Evolutionary conservation across 2,113 vertebrate genomes (phyloP).

Genomic region (Seriola dumerili): DNA sequence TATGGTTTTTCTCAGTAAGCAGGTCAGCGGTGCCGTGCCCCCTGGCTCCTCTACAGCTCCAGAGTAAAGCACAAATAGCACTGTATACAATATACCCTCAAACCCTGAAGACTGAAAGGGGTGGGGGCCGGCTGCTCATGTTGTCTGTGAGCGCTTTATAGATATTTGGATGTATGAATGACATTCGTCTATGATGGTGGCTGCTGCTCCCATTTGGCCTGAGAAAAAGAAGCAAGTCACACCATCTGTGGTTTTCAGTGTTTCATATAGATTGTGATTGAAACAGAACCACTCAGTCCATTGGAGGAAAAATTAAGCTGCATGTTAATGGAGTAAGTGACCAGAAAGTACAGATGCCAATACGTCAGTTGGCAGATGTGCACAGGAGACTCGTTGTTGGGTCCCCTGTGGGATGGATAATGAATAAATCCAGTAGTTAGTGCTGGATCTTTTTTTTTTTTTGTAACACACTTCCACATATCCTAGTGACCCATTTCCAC

Average conservation of each 20-base stretch:
- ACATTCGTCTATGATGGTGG: background rate
- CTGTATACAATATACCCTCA: constrained; percentile 45
- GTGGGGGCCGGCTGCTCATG: constrained; percentile 16
- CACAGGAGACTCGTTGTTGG: constrained; percentile 31
- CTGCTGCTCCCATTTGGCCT: background rate
- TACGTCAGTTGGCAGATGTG: constrained; percentile 40
- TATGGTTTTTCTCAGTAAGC: constrained; percentile 69
- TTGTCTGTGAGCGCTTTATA: constrained; percentile 16
- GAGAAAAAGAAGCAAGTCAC: background rate
- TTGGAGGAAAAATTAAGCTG: constrained; percentile 11
- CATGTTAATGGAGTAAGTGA: constrained; percentile 33
- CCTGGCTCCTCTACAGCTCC: constrained; percentile 61
- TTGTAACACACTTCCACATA: constrained; percentile 48
- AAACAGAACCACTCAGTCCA: constrained; percentile 31
- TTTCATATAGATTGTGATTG: background rate
- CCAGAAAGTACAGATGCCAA: constrained; percentile 37
- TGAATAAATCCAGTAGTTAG: constrained; percentile 33
- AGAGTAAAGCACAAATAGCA: constrained; percentile 59
- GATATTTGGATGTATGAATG: constrained; percentile 35
- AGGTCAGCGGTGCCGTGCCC: constrained; percentile 77
- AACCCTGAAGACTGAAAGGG: constrained; percentile 15
- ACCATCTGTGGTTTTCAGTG: background rate
- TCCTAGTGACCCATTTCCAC: constrained; percentile 65
- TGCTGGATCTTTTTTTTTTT: background rate
- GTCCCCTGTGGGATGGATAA: constrained; percentile 40